Evolutionary conservation across 2,888 invertebrate species (phyloP), one percentile per base, ranked within the genome.

Genomic region (Epirrhoe alternata): DNA sequence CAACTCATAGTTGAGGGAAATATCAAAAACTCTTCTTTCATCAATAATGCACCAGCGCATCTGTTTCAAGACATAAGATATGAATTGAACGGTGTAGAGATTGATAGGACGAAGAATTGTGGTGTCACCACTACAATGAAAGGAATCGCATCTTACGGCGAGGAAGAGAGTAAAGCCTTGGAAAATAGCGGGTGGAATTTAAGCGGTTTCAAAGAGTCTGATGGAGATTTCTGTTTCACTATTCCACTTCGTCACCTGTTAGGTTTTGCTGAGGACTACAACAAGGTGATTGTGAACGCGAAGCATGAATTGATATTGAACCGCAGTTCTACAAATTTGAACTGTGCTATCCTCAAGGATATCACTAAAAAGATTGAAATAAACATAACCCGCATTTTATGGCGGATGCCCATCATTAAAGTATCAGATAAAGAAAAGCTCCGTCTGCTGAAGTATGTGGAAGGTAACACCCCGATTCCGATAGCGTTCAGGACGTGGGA

Each of bases 271-370:
- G 74, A 75, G 58, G 72, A 86, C 71, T 87, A 82, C 66, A 77
- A 78, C 42, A 83, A 81, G 75, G 79, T 86, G 56, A 73, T 85
- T 60, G 69, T 86, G 0, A 87, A 87, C 71, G 77, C 78, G 10
- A 42, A 42, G n/a, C 42, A 42, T 42, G 42, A 42, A 42, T n/a
- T 42, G n/a, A 42, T 42, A 12, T 64, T 87, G n/a, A 74, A 77
- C 30, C 72, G 85, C 66, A 73, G 79, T 45, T 79, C 71, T 14
- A 74, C 69, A 7, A 77, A 82, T 45, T 7, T 49, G 3, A 49
- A 49, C 17, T 7, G 42, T n/a, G 42, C n/a, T n/a, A 42, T 42
- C 33, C 12, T 42, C 17, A 17, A 17, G 3, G 49, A 55, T 35
- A 42, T 6, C 17, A 16, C 16, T 8, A 49, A 17, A 49, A 16